phyloP scores from a whole-genome alignment of 2,113 vertebrate genomes.

The Ancistrus triradiatus region DNA sequence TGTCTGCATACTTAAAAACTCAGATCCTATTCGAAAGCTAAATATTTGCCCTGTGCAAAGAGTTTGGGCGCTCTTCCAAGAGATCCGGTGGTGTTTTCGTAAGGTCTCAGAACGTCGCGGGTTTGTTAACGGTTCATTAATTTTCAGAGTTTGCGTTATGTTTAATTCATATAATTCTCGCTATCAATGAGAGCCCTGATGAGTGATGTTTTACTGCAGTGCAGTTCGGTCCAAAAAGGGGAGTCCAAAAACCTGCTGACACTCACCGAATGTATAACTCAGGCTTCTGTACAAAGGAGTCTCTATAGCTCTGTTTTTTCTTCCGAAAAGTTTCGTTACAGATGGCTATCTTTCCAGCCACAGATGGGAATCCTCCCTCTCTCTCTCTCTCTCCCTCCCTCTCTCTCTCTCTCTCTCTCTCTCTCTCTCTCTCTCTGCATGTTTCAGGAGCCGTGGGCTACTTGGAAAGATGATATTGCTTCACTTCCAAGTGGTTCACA shows the following conservation, averaged over 20 bases:
- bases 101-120: too few relatives aligned
- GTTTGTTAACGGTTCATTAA: too few relatives aligned
- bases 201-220: neutral
- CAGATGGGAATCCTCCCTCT: too few relatives aligned
- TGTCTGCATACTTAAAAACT: too few relatives aligned
- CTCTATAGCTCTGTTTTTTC: constrained; percentile 11
- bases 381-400: neutral
- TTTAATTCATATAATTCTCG: too few relatives aligned
- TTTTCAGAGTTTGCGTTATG: too few relatives aligned
- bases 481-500: constrained; percentile 39
- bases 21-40: too few relatives aligned
- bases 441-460: constrained; percentile 33
- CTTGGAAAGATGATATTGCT: constrained; percentile 50
- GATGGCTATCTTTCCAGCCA: constrained; percentile 29
- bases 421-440: constrained; percentile 1
- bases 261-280: neutral
- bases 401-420: constrained; percentile 17
- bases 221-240: constrained; percentile 11
- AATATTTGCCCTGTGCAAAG: too few relatives aligned
- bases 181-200: too few relatives aligned
- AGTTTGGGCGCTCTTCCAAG: too few relatives aligned
- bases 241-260: too few relatives aligned
- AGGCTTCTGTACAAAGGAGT: constrained; percentile 17
- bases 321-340: constrained; percentile 1
- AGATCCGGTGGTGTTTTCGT: too few relatives aligned